Percentiles rank a stretch among this genome's conserved stretches.
phyloP scores from a whole-genome alignment of 2,888 invertebrate genomes.

The Lobophora halterata region DNA sequence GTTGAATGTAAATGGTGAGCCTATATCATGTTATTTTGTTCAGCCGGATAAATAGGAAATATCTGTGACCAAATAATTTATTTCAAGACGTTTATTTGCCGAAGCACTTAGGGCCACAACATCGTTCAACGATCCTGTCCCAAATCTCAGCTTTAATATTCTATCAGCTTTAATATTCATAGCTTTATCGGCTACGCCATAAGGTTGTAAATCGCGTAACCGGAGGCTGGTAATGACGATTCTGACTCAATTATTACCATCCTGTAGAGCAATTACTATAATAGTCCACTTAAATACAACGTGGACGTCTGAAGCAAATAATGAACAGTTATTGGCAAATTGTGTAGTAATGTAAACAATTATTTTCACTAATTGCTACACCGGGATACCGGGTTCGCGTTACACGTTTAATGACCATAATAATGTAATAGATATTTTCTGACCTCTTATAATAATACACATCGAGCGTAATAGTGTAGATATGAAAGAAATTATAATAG shows the following conservation, averaged over 20 bases:
- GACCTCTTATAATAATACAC: slow-evolving; percentile 58
- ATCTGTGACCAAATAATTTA: background rate
- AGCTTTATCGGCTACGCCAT: slow-evolving; percentile 20
- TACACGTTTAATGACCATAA: slow-evolving; percentile 73
- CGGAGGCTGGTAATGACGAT: slow-evolving; percentile 49
- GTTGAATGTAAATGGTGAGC: background rate
- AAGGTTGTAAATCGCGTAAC: slow-evolving; percentile 26
- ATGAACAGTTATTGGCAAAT: slow-evolving; percentile 61
- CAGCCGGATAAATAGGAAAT: background rate
- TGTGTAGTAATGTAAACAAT: slow-evolving; percentile 70
- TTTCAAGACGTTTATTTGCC: background rate
- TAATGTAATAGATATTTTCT: slow-evolving; percentile 76
- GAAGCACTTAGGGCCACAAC: slow-evolving; percentile 20
- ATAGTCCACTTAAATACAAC: slow-evolving; percentile 63
- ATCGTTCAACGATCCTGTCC: slow-evolving; percentile 16
- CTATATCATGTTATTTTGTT: background rate
- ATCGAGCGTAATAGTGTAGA: slow-evolving; percentile 50
- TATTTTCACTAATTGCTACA: slow-evolving; percentile 72
- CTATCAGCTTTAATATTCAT: slow-evolving; percentile 24
- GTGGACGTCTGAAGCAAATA: slow-evolving; percentile 60
- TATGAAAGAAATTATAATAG: too few relatives aligned
- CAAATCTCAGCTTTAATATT: slow-evolving; percentile 27
- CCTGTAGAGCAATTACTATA: slow-evolving; percentile 67
- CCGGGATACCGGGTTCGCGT: slow-evolving; percentile 52
- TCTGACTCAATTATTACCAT: slow-evolving; percentile 52